Percentiles rank a stretch among this genome's conserved stretches.
Conservation (phyloP, 2,113 vertebrate species). For the Quiscalus mexicanus region DNA sequence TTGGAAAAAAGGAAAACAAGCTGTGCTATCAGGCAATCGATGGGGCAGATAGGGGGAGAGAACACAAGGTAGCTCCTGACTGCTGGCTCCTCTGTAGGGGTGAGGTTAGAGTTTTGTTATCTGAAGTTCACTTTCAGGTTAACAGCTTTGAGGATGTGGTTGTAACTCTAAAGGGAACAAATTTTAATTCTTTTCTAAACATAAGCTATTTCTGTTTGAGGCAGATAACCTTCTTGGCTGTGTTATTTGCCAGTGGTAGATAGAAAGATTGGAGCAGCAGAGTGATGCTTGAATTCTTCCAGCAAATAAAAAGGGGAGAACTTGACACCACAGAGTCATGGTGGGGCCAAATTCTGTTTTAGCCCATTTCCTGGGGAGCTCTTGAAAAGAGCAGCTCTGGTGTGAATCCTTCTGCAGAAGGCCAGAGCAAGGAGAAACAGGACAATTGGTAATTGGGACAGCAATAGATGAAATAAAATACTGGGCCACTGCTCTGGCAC, state of each 20-base stretch:
- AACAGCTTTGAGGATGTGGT: conserved; percentile 71
- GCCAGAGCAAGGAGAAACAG: neutral
- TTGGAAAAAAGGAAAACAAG: conserved; percentile 56
- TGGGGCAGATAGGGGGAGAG: conserved; percentile 25
- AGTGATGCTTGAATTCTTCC: conserved; percentile 53
- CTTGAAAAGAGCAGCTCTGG: neutral
- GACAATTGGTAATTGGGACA: neutral
- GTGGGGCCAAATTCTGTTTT: conserved; percentile 1
- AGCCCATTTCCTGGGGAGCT: neutral
- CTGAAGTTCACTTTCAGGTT: conserved; percentile 74
- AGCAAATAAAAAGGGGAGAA: conserved; percentile 9
- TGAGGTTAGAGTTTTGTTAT: conserved; percentile 36
- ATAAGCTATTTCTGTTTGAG: conserved; percentile 64
- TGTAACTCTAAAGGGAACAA: conserved; percentile 60
- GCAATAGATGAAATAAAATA: neutral
- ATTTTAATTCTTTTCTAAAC: conserved; percentile 72
- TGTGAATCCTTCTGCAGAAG: neutral
- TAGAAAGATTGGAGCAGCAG: conserved; percentile 19
- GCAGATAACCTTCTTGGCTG: conserved; percentile 57
- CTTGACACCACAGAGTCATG: neutral
- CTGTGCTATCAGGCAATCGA: conserved; percentile 6
- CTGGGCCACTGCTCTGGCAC: neutral
- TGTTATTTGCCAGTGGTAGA: conserved; percentile 3
- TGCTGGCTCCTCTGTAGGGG: conserved; percentile 26
- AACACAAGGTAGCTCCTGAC: conserved; percentile 48